Conservation (phyloP, 2,888 invertebrate species). For the Drosophila mimetica region DNA sequence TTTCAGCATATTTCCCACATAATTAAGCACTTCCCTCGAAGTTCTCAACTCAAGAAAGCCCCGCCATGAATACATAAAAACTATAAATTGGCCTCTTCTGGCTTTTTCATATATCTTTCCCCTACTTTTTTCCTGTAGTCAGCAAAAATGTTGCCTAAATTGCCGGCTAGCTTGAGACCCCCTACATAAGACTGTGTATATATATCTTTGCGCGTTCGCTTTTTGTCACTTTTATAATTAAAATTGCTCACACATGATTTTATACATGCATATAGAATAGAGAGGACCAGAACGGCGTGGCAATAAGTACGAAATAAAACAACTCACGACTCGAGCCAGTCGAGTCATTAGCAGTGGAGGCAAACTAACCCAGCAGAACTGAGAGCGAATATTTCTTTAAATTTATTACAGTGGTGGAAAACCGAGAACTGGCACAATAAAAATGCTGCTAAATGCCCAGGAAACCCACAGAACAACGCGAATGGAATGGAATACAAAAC, state of each 20-base stretch:
- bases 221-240: constrained; percentile 73
- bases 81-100: constrained; percentile 36
- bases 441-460: constrained; percentile 43
- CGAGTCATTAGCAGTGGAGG: constrained; percentile 42
- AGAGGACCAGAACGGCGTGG: constrained; percentile 24
- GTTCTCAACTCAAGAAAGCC: constrained; percentile 10
- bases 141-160: constrained; percentile 50
- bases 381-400: constrained; percentile 23
- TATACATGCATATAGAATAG: constrained; percentile 10
- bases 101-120: constrained; percentile 4
- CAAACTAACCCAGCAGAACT: constrained; percentile 30
- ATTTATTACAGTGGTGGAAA: constrained; percentile 33
- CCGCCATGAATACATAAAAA: constrained; percentile 25
- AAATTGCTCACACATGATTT: constrained; percentile 57
- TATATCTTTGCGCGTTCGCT: constrained; percentile 24
- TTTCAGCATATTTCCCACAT: constrained; percentile 10
- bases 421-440: constrained; percentile 27
- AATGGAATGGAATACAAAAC: not conserved
- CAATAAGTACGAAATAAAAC: constrained; percentile 20
- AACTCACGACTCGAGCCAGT: constrained; percentile 50
- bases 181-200: constrained; percentile 36
- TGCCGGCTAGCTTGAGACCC: constrained; percentile 34
- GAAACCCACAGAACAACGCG: constrained; percentile 16
- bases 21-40: constrained; percentile 23
- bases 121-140: constrained; percentile 20